Evolutionary conservation across 2,797 vertebrate species (phyloP), one percentile per base, ranked within the genome.

Genomic region (Halcyon smyrnensis): DNA sequence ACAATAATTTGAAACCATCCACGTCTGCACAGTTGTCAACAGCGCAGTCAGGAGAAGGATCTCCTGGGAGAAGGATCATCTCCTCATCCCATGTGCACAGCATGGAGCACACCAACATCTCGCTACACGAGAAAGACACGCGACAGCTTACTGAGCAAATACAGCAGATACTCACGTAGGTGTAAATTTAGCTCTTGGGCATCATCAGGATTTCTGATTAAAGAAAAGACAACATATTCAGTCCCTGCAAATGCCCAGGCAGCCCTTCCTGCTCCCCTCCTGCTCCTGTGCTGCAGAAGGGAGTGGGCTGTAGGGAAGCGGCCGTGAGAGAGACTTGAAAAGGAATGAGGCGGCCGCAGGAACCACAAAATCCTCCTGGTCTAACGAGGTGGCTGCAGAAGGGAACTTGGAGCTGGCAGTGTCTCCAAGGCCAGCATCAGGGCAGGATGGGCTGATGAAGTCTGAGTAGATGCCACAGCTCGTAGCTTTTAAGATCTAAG

Each of bases 381-480:
- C 69, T 28, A 32, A 74, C 4, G 87, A 70, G 87, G 82, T 77
- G 95, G 83, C 53, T 43, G 37, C 3, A 32, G 20, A 59, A 46
- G 34, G 34, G 41, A 15, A 18, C 23, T 5, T 3, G 36, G 71
- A 60, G 86, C 91, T 78, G 76, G 95, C 77, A 65, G 15, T 6
- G 96, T 97, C 98, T 98, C 95, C 88, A 63, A 97, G 97, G 98
- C 97, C 97, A 91, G 97, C 96, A 80, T 96, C 96, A 80, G 92
- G 87, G 67, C 94, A 84, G 71, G 71, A 93, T 95, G 97, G 97
- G 95, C 95, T 98, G 98, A 98, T 98, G 97, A 85, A 95, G 97
- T 97, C 93, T 98, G 98, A 98, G 98, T 98, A 97, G 97, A 98
- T 98, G 98, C 97, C 97, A 97, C 98, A 97, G 98, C 90, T 92